phyloP scores from a whole-genome alignment of 1,140 invertebrate species.

The Hylaeus anthracinus region DNA sequence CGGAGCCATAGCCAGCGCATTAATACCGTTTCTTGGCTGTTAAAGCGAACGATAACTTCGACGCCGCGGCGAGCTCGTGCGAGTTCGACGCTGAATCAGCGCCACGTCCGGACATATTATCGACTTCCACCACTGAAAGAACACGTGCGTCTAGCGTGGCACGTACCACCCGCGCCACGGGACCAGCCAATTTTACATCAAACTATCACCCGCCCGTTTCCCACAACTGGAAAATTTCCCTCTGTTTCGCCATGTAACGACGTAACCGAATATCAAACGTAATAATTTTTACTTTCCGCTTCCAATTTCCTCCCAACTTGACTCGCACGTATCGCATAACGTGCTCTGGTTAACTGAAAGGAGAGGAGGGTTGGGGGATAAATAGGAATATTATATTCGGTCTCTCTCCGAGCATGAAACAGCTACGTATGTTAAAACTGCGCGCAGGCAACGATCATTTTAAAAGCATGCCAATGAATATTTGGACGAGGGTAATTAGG shows the following conservation, averaged over 20 bases:
- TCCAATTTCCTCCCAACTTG: too few species aligned
- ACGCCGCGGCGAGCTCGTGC: conserved; percentile 13
- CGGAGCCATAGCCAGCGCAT: not conserved
- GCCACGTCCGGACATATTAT: conserved; percentile 54
- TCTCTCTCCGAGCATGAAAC: not conserved
- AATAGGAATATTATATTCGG: not conserved
- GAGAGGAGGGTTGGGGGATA: not conserved
- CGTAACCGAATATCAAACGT: not conserved
- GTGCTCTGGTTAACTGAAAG: not conserved
- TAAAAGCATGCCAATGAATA: not conserved
- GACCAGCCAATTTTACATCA: conserved; percentile 25
- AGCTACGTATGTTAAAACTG: not conserved
- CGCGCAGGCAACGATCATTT: not conserved
- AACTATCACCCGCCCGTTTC: not conserved
- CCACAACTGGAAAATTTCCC: not conserved
- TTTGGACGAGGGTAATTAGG: not conserved
- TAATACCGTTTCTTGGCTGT: conserved; percentile 42
- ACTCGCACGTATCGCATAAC: not conserved
- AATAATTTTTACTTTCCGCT: not conserved
- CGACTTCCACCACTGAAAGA: conserved; percentile 54
- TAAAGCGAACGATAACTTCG: conserved; percentile 31
- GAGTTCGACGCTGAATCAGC: conserved; percentile 51
- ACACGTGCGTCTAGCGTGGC: conserved; percentile 44
- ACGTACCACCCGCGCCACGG: conserved; percentile 26
- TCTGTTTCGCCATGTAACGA: not conserved